Base-by-base conservation (phyloP, 1,140 invertebrate genomes). In the Diuraphis noxia region DNA sequence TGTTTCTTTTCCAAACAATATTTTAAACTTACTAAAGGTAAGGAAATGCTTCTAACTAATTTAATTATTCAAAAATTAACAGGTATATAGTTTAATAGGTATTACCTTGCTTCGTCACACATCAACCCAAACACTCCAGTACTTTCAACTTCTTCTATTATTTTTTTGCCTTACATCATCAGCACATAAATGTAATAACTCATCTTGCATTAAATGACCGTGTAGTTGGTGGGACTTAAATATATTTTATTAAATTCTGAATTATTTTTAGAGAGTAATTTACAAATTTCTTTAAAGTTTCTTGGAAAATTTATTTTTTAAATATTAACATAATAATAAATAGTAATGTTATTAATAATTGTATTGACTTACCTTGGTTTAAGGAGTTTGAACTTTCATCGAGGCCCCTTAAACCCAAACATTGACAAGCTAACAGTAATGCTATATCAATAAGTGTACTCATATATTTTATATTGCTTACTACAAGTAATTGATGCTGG, bases 381-480 rank as follows among this genome's bases (percentile, higher is more conserved):
- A 63, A 30, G 10, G 87, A 56, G 25, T 23, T 43, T 40, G 9
- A 52, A 46, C 43, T 88, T 77, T 89, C 38, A 77, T 77, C 52
- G 21, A 77, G 88, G 2, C 36, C 88, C n/a, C 36, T 89, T 34
- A 63, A 89, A 43, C 36, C 88, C n/a, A 89, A 40, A 10, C 88
- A 56, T 89, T 89, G 38, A 77, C 19, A 23, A 72, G 52, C 36
- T 89, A 77, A 38, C 23, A 49, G 36, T 52, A 52, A 49, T 38
- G 49, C n/a, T 49, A 52, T 52, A 38, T 86, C 43, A 49, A 86
- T 52, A 23, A 86, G 49, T 38, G 36, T 86, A 25, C 36, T 86
- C n/a, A 52, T 52, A 86, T 86, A 86, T 86, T 86, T 86, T 36
- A 19, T 86, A 86, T 86, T 86, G 23, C n/a, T 38, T 52, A 52